Percentiles rank a stretch among this genome's conserved stretches.
phyloP scores from a whole-genome alignment of 2,797 vertebrate genomes.

The Peromyscus eremicus region DNA sequence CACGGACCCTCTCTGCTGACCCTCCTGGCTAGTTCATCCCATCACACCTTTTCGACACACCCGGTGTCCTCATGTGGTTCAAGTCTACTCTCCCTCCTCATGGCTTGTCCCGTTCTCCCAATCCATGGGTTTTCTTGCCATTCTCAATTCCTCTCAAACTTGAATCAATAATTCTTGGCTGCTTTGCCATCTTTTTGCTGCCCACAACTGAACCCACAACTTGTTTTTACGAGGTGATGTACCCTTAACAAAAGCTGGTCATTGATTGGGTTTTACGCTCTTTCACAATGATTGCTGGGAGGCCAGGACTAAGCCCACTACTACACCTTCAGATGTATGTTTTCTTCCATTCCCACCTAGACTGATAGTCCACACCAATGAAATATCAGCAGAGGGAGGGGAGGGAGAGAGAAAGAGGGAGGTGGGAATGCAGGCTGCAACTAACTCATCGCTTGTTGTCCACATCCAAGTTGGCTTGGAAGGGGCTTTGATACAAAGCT shows the following conservation, averaged over 20 bases:
- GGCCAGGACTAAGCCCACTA: not conserved
- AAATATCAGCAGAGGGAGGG: not conserved
- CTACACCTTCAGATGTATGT: not conserved
- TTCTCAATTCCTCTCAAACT: constrained; percentile 55
- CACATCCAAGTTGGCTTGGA: not conserved
- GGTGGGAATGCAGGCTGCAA: not conserved
- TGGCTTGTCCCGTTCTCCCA: not conserved
- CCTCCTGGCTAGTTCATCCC: not conserved
- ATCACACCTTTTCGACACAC: not conserved
- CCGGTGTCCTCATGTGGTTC: not conserved
- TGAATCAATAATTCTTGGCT: constrained; percentile 3
- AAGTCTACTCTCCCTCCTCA: not conserved
- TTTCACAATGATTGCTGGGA: not conserved
- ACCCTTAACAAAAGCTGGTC: not conserved
- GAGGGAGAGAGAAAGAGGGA: not conserved
- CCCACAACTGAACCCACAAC: not conserved
- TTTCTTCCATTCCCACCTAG: not conserved
- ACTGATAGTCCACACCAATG: not conserved
- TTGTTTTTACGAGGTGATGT: not conserved
- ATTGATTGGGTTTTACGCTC: not conserved
- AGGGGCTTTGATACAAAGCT: not conserved
- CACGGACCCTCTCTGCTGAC: not conserved
- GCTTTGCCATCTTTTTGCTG: constrained; percentile 41
- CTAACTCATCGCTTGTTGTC: not conserved
- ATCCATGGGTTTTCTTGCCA: not conserved